A percentile compares a stretch with the other conserved stretches of the same genome.
These are phyloP conservation scores for Orchesella cincta DNA, from an alignment of 1,140 invertebrate species.

Conservation along the genomic window DNA sequence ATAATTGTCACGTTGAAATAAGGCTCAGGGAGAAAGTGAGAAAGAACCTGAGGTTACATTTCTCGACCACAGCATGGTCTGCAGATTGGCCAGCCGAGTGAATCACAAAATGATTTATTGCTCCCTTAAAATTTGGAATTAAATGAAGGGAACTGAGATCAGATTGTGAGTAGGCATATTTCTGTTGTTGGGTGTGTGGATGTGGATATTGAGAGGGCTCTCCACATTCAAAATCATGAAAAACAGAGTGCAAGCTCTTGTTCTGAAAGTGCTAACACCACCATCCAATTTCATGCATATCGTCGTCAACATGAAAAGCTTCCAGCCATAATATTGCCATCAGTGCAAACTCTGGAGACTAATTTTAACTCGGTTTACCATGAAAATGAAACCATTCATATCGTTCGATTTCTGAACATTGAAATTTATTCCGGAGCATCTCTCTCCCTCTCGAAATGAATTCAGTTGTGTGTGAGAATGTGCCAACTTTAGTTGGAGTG, in stretches of 20 bases:
- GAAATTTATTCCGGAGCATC: not conserved
- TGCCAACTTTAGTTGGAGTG: not conserved
- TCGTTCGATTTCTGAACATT: not conserved
- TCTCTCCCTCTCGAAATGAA: not conserved
- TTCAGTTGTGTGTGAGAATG: no score
- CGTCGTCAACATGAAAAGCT: not conserved
- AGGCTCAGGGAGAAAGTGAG: constrained; percentile 15
- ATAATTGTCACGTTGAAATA: constrained; percentile 30
- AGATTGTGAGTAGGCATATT: not conserved
- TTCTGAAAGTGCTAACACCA: constrained; percentile 2
- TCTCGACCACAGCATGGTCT: constrained; percentile 11
- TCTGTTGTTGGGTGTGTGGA: not conserved
- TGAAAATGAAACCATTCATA: constrained; percentile 13
- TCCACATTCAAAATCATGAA: not conserved
- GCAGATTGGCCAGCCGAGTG: constrained; percentile 25
- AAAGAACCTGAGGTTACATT: constrained; percentile 13
- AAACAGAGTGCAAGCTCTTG: not conserved
- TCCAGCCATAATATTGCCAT: not conserved
- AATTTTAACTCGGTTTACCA: constrained; percentile 11
- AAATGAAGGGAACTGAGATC: constrained; percentile 12
- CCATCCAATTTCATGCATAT: constrained; percentile 17
- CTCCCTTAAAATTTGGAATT: constrained; percentile 26
- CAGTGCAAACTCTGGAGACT: not conserved
- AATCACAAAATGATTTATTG: constrained; percentile 30
- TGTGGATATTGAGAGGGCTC: not conserved